Percentiles rank a stretch among this genome's conserved stretches.
Conservation (phyloP, 2,797 vertebrate genomes). For the Eulemur albifrons region DNA sequence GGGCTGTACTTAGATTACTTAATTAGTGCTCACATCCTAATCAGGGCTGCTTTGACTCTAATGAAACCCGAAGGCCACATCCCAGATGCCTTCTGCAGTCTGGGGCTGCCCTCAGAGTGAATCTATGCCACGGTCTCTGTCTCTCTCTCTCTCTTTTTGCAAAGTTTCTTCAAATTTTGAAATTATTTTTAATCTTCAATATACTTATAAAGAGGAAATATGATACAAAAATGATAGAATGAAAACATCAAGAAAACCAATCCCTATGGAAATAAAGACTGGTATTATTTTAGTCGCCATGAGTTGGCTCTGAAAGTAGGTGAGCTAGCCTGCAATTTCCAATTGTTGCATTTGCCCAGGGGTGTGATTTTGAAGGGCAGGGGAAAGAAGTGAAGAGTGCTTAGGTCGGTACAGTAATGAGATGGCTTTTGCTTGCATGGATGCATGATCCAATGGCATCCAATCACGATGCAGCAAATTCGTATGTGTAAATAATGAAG, state of each 20-base stretch:
- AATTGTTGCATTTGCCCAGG: background rate
- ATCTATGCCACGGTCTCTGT: background rate
- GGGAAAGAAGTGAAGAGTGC: background rate
- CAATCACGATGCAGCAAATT: background rate
- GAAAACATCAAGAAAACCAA: background rate
- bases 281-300: background rate
- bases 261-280: background rate
- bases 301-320: background rate
- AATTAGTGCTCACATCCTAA: background rate
- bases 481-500: background rate
- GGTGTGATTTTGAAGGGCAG: background rate
- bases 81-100: no score
- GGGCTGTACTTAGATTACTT: background rate
- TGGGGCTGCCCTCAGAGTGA: background rate
- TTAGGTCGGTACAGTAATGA: background rate
- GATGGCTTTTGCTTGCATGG: background rate
- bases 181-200: background rate
- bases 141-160: background rate
- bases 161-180: slow-evolving; percentile 7
- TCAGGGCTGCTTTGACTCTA: background rate
- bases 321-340: background rate
- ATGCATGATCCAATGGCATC: background rate
- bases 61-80: background rate
- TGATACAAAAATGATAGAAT: background rate
- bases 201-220: background rate